Percentiles rank a stretch among this genome's conserved stretches.
Conservation (phyloP, 2,888 invertebrate species). For the Cistogaster globosa region DNA sequence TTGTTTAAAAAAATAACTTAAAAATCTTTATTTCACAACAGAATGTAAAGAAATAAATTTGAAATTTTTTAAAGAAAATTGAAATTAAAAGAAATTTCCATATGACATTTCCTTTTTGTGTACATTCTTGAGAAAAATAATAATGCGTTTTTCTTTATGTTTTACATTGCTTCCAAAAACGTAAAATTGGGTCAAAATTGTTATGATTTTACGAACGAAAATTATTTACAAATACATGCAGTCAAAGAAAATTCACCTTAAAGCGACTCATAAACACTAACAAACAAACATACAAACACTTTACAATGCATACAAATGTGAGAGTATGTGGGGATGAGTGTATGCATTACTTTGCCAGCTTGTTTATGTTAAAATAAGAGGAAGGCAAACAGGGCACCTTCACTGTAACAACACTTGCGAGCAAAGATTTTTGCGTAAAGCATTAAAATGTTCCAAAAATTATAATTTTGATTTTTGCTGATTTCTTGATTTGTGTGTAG, state of each 20-base stretch:
- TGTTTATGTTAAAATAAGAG: too few relatives aligned
- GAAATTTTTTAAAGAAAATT: neutral
- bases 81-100: slow-evolving; percentile 34
- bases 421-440: neutral
- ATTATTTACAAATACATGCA: slow-evolving; percentile 33
- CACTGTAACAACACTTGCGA: slow-evolving; percentile 24
- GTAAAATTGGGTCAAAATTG: slow-evolving; percentile 80
- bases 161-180: slow-evolving; percentile 72
- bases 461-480: too few relatives aligned
- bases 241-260: slow-evolving; percentile 26
- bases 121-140: slow-evolving; percentile 55
- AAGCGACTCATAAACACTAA: slow-evolving; percentile 1
- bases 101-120: slow-evolving; percentile 66
- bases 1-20: too few relatives aligned
- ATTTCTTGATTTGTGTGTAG: too few relatives aligned
- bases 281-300: neutral
- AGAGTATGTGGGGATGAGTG: neutral
- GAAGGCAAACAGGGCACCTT: slow-evolving; percentile 22
- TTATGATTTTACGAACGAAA: slow-evolving; percentile 76
- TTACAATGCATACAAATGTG: neutral
- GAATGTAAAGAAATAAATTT: neutral
- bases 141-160: neutral
- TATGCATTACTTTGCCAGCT: neutral
- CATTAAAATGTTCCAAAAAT: neutral
- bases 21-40: too few relatives aligned